phyloP scores from a whole-genome alignment of 2,113 vertebrate genomes.

The Vulpes vulpes region DNA sequence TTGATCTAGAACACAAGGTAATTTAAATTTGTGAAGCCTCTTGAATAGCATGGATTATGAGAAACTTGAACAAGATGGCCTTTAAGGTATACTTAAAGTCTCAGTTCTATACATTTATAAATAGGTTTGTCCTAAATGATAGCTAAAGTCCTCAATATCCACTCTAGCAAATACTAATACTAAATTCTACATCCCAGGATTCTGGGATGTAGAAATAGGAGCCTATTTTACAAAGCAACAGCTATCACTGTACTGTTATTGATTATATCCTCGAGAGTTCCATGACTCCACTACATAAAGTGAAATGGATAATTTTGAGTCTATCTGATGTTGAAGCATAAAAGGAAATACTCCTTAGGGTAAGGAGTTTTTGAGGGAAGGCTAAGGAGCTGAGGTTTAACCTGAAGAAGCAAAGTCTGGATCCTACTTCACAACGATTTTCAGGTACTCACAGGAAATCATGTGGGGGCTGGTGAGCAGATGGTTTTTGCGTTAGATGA shows the following conservation, averaged over 20 bases:
- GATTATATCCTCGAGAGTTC: not conserved
- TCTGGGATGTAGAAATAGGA: not conserved
- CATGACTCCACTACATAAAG: not conserved
- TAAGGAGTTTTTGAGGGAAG: conserved; percentile 52
- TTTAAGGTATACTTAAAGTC: conserved; percentile 42
- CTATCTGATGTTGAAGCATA: not conserved
- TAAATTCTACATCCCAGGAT: not conserved
- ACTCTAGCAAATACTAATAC: not conserved
- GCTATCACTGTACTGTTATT: not conserved
- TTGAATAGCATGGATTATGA: not conserved
- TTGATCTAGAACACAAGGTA: not conserved
- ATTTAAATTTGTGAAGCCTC: not conserved
- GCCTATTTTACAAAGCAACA: not conserved
- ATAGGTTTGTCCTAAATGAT: not conserved
- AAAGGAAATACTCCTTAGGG: not conserved
- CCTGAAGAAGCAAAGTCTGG: not conserved
- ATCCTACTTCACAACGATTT: not conserved
- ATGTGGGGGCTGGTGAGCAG: not conserved
- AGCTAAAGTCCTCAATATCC: not conserved
- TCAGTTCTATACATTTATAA: conserved; percentile 14
- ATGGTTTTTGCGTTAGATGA: not conserved
- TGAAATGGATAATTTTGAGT: conserved; percentile 20
- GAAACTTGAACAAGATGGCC: not conserved
- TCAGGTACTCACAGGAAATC: not conserved
- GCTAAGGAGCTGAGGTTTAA: conserved; percentile 31